Percentiles rank a stretch among this genome's conserved stretches.
These are phyloP conservation scores for honey bee (Apis mellifera) DNA, from an alignment of 1,140 invertebrate genomes.

Conservation along the genomic window DNA sequence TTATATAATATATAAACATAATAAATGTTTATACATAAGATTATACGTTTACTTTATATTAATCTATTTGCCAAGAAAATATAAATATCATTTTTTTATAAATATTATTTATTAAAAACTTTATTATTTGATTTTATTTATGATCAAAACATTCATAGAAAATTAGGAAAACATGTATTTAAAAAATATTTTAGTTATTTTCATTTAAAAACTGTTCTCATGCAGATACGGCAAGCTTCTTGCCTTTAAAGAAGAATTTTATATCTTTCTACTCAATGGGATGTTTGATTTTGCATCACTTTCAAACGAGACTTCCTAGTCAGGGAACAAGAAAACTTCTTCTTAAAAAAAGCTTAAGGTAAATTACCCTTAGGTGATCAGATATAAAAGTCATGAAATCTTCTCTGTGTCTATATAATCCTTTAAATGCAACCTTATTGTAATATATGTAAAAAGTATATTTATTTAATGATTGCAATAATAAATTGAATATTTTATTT, in stretches of 20 bases:
- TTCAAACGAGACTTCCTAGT: conserved; percentile 16
- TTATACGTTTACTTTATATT: background rate
- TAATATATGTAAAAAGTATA: background rate
- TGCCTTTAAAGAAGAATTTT: conserved; percentile 7
- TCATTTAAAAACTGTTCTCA: background rate
- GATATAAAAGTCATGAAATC: background rate
- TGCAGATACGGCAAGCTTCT: conserved; percentile 15
- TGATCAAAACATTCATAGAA: background rate
- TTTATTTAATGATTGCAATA: background rate
- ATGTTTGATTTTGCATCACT: conserved; percentile 29
- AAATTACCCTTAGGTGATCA: conserved; percentile 9
- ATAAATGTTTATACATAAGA: background rate
- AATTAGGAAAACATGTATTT: background rate
- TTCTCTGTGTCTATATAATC: background rate
- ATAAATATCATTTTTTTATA: background rate
- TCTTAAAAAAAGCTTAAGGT: conserved; percentile 2
- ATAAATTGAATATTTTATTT: background rate
- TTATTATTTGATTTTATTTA: background rate
- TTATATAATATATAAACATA: too few species aligned
- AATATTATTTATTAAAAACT: background rate
- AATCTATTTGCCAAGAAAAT: background rate
- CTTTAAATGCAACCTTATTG: background rate
- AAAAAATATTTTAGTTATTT: background rate
- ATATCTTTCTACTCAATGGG: conserved; percentile 1
- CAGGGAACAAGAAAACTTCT: conserved; percentile 8